Evolutionary conservation across 2,797 vertebrate species (phyloP).

Genomic region (Enoplosus armatus): DNA sequence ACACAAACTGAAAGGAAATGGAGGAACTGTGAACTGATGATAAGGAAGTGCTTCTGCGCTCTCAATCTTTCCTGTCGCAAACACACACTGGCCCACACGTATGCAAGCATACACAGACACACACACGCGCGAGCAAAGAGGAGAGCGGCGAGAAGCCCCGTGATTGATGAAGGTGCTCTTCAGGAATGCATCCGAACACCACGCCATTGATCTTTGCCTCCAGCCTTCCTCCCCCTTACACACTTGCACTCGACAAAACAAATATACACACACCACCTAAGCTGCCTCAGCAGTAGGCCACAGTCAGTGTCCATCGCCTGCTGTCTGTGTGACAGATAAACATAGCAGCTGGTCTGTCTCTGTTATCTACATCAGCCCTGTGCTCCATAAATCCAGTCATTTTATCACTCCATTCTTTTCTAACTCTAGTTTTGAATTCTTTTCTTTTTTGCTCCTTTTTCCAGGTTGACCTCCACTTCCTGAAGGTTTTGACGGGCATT

Average conservation of each 20-base stretch:
- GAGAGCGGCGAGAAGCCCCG: constrained; percentile 30
- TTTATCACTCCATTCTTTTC: neutral
- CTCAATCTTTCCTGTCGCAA: constrained; percentile 70
- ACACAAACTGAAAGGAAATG: constrained; percentile 45
- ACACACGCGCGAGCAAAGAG: constrained; percentile 15
- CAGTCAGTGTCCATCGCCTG: constrained; percentile 50
- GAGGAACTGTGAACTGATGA: constrained; percentile 74
- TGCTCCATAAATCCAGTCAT: constrained; percentile 17
- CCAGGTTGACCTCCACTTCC: constrained; percentile 85
- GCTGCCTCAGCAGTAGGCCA: constrained; percentile 56
- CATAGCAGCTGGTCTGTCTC: constrained; percentile 52
- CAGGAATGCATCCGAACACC: constrained; percentile 79
- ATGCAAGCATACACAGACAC: constrained; percentile 10
- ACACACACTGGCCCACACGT: constrained; percentile 8
- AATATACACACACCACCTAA: constrained; percentile 24
- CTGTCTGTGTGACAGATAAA: constrained; percentile 66
- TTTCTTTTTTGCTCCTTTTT: neutral
- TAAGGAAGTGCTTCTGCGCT: constrained; percentile 73
- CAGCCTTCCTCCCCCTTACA: constrained; percentile 53
- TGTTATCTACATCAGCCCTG: constrained; percentile 52
- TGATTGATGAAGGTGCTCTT: constrained; percentile 83
- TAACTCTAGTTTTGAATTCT: neutral
- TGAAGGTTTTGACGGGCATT: constrained; percentile 94
- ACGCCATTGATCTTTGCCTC: constrained; percentile 82
- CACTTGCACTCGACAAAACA: constrained; percentile 36